These are phyloP conservation scores for Drosophila tripunctata DNA, from an alignment of 2,888 invertebrate genomes.

Conservation along the genomic window DNA sequence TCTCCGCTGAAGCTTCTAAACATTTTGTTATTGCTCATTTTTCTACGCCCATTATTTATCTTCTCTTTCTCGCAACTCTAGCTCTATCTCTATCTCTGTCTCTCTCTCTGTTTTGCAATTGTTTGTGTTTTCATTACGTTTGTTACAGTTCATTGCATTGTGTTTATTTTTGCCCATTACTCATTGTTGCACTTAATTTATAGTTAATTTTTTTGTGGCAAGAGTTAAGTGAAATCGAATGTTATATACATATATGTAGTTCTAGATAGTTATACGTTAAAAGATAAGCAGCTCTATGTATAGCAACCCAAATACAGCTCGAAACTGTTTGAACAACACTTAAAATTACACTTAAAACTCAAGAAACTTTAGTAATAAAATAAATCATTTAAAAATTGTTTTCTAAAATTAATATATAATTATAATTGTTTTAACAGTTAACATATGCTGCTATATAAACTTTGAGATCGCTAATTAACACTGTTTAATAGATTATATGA, in stretches of 20 bases:
- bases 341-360: too few relatives aligned
- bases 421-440: too few relatives aligned
- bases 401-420: too few relatives aligned
- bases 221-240: constrained; percentile 53
- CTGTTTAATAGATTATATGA: constrained; percentile 3
- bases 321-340: too few relatives aligned
- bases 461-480: constrained; percentile 32
- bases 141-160: constrained; percentile 55
- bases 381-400: too few relatives aligned
- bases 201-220: constrained; percentile 38
- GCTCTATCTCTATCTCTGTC: constrained; percentile 24
- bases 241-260: constrained; percentile 11
- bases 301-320: too few relatives aligned
- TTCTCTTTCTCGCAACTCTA: constrained; percentile 28
- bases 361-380: too few relatives aligned
- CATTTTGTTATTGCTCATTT: constrained; percentile 15
- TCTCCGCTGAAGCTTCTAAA: neutral
- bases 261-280: too few relatives aligned
- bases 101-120: constrained; percentile 1
- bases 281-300: too few relatives aligned
- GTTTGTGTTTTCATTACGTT: constrained; percentile 28
- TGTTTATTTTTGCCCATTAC: constrained; percentile 28
- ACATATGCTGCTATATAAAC: constrained; percentile 2
- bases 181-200: constrained; percentile 59
- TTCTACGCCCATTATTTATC: constrained; percentile 34